These are phyloP conservation scores for Microcebus ravelobensis DNA, from an alignment of 2,113 vertebrate genomes.

Conservation along the genomic window DNA sequence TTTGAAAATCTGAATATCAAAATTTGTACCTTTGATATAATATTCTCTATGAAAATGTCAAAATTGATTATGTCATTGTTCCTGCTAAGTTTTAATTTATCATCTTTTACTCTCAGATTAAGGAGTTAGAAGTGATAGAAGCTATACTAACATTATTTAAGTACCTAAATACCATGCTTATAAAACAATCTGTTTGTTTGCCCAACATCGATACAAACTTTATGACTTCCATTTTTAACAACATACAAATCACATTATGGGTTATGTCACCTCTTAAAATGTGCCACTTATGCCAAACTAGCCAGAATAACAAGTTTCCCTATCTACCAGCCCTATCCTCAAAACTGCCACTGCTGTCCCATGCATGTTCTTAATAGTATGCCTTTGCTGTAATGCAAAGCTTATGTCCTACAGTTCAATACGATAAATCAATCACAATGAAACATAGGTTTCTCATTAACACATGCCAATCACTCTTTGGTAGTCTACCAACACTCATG, in stretches of 20 bases:
- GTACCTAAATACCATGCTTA: background rate
- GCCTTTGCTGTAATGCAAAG: slow-evolving; percentile 57
- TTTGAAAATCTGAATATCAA: background rate
- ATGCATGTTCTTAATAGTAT: background rate
- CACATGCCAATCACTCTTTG: slow-evolving; percentile 65
- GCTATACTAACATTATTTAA: background rate
- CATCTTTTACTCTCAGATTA: background rate
- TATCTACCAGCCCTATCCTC: background rate
- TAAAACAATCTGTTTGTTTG: background rate
- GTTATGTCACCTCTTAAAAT: background rate
- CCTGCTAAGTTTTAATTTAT: background rate
- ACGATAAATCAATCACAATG: slow-evolving; percentile 70
- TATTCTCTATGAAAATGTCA: background rate
- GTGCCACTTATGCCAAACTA: background rate
- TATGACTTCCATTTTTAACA: slow-evolving; percentile 1
- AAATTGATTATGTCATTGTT: background rate
- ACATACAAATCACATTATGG: background rate
- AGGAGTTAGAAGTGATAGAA: background rate
- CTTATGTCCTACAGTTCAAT: slow-evolving; percentile 59
- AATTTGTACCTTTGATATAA: background rate
- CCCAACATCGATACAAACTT: background rate
- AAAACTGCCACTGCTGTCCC: no score
- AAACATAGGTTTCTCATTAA: slow-evolving; percentile 74
- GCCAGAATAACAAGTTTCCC: background rate
- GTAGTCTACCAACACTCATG: slow-evolving; percentile 52